Evolutionary conservation across 2,888 invertebrate species (phyloP).

Genomic region (Chouioia cunea): DNA sequence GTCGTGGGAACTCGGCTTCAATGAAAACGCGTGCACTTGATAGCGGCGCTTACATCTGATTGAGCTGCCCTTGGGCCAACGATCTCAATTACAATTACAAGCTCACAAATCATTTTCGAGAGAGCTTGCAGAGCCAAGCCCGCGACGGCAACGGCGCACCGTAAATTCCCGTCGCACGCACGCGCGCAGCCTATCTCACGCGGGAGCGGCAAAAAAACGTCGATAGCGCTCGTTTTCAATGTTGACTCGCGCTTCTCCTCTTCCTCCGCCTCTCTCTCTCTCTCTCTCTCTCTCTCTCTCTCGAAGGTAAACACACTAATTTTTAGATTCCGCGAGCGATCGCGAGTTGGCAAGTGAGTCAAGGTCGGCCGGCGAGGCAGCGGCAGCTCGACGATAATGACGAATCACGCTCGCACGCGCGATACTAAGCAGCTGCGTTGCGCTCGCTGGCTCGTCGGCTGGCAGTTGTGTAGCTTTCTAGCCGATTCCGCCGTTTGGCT

Average conservation of each 20-base stretch:
- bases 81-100: slow-evolving; percentile 40
- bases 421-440: too few relatives aligned
- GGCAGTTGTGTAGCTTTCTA: too few relatives aligned
- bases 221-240: slow-evolving; percentile 21
- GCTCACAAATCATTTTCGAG: slow-evolving; percentile 30
- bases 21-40: slow-evolving; percentile 6
- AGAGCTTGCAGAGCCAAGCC: neutral
- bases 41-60: slow-evolving; percentile 8
- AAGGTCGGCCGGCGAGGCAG: too few relatives aligned
- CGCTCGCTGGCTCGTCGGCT: too few relatives aligned
- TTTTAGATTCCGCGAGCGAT: neutral
- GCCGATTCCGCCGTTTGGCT: too few relatives aligned
- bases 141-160: too few relatives aligned
- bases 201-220: slow-evolving; percentile 26
- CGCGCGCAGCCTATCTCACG: slow-evolving; percentile 23
- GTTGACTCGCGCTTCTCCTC: too few relatives aligned
- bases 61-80: slow-evolving; percentile 43
- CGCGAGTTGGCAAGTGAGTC: neutral
- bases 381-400: too few relatives aligned
- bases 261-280: neutral
- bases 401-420: too few relatives aligned
- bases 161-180: too few relatives aligned
- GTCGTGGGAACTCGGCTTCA: slow-evolving; percentile 1
- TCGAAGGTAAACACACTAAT: slow-evolving; percentile 1
- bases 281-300: neutral